These are phyloP conservation scores for Crematogaster levior DNA, from an alignment of 2,888 invertebrate genomes.

Conservation along the genomic window DNA sequence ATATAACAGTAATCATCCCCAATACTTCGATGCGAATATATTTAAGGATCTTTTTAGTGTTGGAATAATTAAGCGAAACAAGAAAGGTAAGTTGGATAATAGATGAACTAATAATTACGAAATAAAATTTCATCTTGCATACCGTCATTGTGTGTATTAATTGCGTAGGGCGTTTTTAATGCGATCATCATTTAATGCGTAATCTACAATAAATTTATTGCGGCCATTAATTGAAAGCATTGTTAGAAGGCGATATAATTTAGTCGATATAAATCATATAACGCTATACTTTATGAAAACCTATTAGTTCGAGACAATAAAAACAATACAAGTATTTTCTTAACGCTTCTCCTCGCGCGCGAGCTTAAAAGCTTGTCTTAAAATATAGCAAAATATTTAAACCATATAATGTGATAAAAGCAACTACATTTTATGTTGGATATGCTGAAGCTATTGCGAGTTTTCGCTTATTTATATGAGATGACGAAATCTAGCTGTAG, in stretches of 20 bases:
- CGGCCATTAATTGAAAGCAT: slow-evolving; percentile 1
- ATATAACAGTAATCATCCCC: slow-evolving; percentile 82
- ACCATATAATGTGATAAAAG: not conserved
- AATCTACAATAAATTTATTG: slow-evolving; percentile 25
- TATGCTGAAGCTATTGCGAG: not conserved
- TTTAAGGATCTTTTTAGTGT: slow-evolving; percentile 50
- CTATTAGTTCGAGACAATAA: not conserved
- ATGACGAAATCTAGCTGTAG: slow-evolving; percentile 17
- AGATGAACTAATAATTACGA: slow-evolving; percentile 43
- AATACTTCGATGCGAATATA: slow-evolving; percentile 78
- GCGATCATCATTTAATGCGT: slow-evolving; percentile 23
- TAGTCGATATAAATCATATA: not conserved
- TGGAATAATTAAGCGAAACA: slow-evolving; percentile 36
- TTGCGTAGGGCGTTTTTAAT: slow-evolving; percentile 11
- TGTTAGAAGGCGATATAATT: slow-evolving; percentile 1
- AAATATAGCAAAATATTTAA: slow-evolving; percentile 4
- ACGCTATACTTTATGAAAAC: slow-evolving; percentile 5
- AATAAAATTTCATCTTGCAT: slow-evolving; percentile 32
- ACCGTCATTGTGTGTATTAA: not conserved
- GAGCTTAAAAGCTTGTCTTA: slow-evolving; percentile 17
- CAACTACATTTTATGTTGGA: slow-evolving; percentile 2
- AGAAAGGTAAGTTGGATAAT: slow-evolving; percentile 70
- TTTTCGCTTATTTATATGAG: slow-evolving; percentile 1
- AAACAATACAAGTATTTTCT: slow-evolving; percentile 27
- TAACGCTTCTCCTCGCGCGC: slow-evolving; percentile 73